Conservation (phyloP, 2,888 invertebrate genomes). For the Cloeon dipterum region DNA sequence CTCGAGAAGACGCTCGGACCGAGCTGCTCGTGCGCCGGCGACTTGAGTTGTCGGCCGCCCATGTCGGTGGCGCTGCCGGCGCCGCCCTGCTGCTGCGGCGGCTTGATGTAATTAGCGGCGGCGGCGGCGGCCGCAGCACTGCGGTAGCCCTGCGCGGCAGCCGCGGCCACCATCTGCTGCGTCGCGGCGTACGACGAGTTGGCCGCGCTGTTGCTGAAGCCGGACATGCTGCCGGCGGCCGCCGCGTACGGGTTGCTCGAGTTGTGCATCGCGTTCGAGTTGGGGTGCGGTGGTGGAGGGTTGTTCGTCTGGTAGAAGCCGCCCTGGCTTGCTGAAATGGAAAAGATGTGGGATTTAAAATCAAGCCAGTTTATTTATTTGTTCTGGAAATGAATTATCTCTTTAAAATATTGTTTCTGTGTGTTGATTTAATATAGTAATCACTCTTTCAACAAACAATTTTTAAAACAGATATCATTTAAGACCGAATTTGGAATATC, state of each 20-base stretch:
- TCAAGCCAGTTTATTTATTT: slow-evolving; percentile 3
- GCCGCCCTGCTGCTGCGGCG: background rate
- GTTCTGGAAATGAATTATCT: background rate
- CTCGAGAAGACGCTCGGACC: background rate
- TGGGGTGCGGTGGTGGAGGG: slow-evolving; percentile 18
- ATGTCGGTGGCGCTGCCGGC: too few species aligned
- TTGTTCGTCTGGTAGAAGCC: slow-evolving; percentile 24
- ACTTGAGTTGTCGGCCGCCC: background rate
- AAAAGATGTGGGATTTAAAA: slow-evolving; percentile 4
- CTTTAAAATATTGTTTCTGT: too few species aligned
- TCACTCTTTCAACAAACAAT: background rate
- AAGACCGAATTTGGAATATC: background rate
- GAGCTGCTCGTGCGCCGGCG: background rate
- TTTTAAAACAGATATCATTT: too few species aligned
- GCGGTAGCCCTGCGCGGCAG: slow-evolving; percentile 16
- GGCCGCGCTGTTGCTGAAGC: slow-evolving; percentile 6
- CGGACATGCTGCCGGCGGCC: slow-evolving; percentile 9
- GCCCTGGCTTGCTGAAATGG: slow-evolving; percentile 20
- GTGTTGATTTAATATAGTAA: too few species aligned
- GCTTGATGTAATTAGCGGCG: background rate
- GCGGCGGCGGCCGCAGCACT: slow-evolving; percentile 9
- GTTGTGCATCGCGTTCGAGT: slow-evolving; percentile 18
- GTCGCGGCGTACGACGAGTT: slow-evolving; percentile 12
- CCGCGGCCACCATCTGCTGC: slow-evolving; percentile 34
- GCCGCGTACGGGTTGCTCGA: slow-evolving; percentile 5